Percentiles rank a stretch among this genome's conserved stretches.
Evolutionary conservation across 2,113 vertebrate genomes (phyloP).

Genomic region (Psephotus haematonotus): DNA sequence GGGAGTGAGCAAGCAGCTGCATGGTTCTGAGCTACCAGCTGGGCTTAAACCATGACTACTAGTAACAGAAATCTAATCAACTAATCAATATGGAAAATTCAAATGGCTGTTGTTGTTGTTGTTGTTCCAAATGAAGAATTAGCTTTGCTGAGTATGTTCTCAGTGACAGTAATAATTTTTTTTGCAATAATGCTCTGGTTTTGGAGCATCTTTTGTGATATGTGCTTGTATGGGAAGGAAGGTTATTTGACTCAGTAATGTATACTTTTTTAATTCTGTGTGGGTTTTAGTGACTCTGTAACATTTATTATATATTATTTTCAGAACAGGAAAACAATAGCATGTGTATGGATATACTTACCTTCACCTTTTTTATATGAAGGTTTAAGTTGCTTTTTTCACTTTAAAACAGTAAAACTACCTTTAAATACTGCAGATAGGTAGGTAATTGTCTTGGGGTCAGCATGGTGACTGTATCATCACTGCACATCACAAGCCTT

Average conservation of each 20-base stretch:
- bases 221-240: background rate
- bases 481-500: background rate
- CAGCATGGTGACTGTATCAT: background rate
- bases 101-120: background rate
- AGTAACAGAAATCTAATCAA: background rate
- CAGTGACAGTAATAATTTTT: fast-evolving
- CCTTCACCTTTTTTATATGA: background rate
- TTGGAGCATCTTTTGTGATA: background rate
- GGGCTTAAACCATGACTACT: background rate
- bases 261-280: background rate
- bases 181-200: background rate
- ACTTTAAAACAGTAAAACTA: background rate
- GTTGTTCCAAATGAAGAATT: background rate
- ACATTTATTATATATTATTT: background rate
- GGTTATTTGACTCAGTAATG: background rate
- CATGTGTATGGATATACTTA: background rate
- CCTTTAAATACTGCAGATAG: background rate
- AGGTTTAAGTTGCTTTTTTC: background rate
- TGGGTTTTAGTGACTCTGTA: fast-evolving
- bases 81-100: background rate
- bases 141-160: background rate
- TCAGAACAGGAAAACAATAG: background rate
- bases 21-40: background rate
- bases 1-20: background rate
- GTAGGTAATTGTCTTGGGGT: background rate